A percentile compares a stretch with the other conserved stretches of the same genome.
phyloP scores from a whole-genome alignment of 2,113 vertebrate species.

The Varanus salvator region DNA sequence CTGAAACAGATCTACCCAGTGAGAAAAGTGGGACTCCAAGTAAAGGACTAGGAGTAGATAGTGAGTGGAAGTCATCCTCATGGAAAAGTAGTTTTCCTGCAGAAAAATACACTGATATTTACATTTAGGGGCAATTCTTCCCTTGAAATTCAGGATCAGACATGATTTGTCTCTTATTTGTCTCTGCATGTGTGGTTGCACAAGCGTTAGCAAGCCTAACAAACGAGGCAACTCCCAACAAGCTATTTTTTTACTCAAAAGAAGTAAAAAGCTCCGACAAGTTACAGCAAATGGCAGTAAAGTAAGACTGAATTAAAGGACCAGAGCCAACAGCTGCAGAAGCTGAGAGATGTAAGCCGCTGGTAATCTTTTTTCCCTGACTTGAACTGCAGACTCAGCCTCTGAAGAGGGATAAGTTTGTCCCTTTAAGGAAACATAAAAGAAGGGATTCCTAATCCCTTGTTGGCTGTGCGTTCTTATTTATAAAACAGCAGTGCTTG shows the following conservation, averaged over 20 bases:
- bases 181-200: too few relatives aligned
- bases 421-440: slow-evolving; percentile 30
- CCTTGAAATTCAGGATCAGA: too few relatives aligned
- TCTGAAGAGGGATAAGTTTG: slow-evolving; percentile 23
- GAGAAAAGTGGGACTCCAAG: too few relatives aligned
- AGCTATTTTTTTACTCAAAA: neutral
- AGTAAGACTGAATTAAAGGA: slow-evolving; percentile 61
- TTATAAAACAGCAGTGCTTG: neutral
- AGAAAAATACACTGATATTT: too few relatives aligned
- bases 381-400: slow-evolving; percentile 52
- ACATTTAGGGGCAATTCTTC: too few relatives aligned
- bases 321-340: slow-evolving; percentile 41
- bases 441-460: neutral
- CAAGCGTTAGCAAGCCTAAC: too few relatives aligned
- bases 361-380: slow-evolving; percentile 48
- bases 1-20: too few relatives aligned
- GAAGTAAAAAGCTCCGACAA: slow-evolving; percentile 29
- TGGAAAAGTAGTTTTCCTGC: too few relatives aligned
- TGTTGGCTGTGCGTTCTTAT: neutral
- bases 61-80: too few relatives aligned
- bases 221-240: neutral
- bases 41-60: too few relatives aligned
- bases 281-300: slow-evolving; percentile 36
- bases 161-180: too few relatives aligned
- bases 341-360: slow-evolving; percentile 47